Base-by-base conservation (phyloP, 2,797 vertebrate species). In the Oceanodroma leucorhoa region DNA sequence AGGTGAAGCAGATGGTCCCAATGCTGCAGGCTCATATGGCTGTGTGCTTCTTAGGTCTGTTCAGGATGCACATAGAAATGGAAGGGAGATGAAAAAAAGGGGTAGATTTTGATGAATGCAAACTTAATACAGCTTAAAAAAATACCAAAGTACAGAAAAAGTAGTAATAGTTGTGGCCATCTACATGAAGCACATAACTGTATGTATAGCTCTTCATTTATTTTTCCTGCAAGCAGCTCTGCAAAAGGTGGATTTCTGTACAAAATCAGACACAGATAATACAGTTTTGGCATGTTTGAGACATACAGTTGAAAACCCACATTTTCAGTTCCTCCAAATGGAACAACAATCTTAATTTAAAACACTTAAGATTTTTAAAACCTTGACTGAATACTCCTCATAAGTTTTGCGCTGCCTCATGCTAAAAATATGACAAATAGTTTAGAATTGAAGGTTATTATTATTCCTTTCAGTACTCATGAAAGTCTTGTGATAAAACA, bases 11-110 rank as follows among this genome's bases (percentile, higher is more conserved):
- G 15, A 7, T 3, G 7, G 23, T 41, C 61, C 46, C 11, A 3
- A 0, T 32, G 61, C 60, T 48, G 24, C 24, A 40, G 27, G 14
- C 12, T 40, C 10, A 1, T 29, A 4, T 9, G 13, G 9, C 21
- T 57, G 11, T 1, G 1, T 21, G 36, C 20, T 15, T 14, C 36
- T 70, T 60, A 2, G 8, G 2, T 55, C 36, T 70, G 21, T 46
- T 79, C 29, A 38, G 38, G n/a, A 5, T 23, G 48, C 48, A 40
- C 12, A 1, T 1, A 24, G 23, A 60, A 80, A 30, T 29, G 24
- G 30, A 60, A 88, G 5, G 45, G 11, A 73, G 20, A 22, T 8
- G 8, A n/a, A 62, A 38, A 55, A 69, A 62, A 1, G 0, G 1
- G 7, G 6, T 19, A 13, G 30, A 10, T 84, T 84, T 76, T 54